Evolutionary conservation across 2,113 vertebrate genomes (phyloP), one percentile per base, ranked within the genome.

Genomic region (Phasianus colchicus): DNA sequence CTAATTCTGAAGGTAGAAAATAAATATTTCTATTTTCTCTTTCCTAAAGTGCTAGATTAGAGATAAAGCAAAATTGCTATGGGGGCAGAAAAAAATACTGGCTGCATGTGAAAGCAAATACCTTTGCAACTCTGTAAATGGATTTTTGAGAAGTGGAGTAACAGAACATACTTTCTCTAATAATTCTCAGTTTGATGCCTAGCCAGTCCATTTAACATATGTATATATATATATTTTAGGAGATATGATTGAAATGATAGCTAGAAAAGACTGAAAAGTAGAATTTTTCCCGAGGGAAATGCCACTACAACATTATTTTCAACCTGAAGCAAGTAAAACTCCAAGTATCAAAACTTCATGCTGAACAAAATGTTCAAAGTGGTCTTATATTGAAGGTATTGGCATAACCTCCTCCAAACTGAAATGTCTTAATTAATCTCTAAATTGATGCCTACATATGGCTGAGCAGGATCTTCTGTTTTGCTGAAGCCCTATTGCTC

Each of bases 161-260:
- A 76, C n/a, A 52, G 61, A 79, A n/a, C 22, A 24, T 55, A 34
- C 48, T 73, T 91, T 34, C 42, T 89, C 55, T 83, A 86, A 36
- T 52, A 92, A 47, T 92, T 94, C 90, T 73, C 79, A 36, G 40
- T 88, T 55, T 83, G 90, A 83, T 78, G 75, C 88, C 92, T 86
- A 93, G 79, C 42, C 88, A 78, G 55, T 42, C 32, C 64, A 78
- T 93, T 94, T 84, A 79, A 64, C 29, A 60, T 7, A 13, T 24
- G 12, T 17, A 24, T 50, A 12, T 50, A 24, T 24, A 24, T 24
- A 50, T 24, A 7, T 50, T 48, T 42, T 65, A 64, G 71, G 38
- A 86, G 61, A 65, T 52, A 61, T 84, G 47, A 90, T 94, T 88
- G 92, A 94, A 95, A 75, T 88, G 88, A 81, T 93, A 82, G 36